Evolutionary conservation across 2,113 vertebrate genomes (phyloP).

Genomic region (Calyptommatus sinebrachiatus): DNA sequence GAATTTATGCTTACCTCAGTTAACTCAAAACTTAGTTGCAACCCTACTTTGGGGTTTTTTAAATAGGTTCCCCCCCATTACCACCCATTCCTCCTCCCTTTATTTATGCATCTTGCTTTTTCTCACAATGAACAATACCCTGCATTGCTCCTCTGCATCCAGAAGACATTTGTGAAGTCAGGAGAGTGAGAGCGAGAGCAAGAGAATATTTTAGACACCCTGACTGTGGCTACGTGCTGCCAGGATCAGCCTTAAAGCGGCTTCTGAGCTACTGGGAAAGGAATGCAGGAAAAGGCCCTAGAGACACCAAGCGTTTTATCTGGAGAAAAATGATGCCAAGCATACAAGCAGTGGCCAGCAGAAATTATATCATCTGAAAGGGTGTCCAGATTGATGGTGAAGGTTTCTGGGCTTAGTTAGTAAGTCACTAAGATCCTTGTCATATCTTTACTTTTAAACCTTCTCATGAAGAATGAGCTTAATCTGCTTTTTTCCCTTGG

Average conservation of each 20-base stretch:
- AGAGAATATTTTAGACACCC: not conserved
- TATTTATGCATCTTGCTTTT: too few species aligned
- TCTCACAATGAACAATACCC: not conserved
- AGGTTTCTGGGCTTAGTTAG: not conserved
- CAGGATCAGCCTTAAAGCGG: not conserved
- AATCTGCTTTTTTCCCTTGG: too few species aligned
- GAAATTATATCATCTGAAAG: not conserved
- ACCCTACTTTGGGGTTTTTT: too few species aligned
- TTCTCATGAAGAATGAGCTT: too few species aligned
- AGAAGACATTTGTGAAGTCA: not conserved
- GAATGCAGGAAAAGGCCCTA: not conserved
- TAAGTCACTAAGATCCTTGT: too few species aligned
- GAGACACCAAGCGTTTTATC: constrained; percentile 1
- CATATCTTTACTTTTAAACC: too few species aligned
- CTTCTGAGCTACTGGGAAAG: constrained; percentile 11
- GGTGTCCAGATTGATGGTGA: too few species aligned
- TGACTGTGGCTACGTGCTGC: not conserved
- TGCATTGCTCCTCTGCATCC: not conserved
- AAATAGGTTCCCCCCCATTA: too few species aligned
- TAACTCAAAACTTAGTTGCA: too few species aligned
- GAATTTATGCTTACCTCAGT: too few species aligned
- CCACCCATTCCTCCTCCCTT: too few species aligned
- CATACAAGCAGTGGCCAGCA: not conserved
- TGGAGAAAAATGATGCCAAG: not conserved
- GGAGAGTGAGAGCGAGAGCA: not conserved